These are phyloP conservation scores for Neodon shergylaensis DNA, from an alignment of 2,113 vertebrate species.

Conservation along the genomic window DNA sequence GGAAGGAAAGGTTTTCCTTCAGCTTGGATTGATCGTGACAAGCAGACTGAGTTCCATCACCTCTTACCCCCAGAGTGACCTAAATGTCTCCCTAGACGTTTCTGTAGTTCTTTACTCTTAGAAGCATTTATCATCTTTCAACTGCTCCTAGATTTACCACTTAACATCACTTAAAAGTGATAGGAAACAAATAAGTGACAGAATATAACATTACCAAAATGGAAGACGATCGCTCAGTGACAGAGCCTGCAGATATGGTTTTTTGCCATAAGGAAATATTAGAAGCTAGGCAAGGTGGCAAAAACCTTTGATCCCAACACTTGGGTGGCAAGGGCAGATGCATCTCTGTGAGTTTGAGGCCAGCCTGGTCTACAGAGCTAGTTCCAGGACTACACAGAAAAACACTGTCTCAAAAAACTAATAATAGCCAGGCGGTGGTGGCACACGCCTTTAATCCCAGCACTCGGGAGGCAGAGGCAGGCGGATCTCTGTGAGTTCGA, in stretches of 20 bases:
- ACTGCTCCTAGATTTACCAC: not conserved
- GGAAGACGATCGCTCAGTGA: constrained; percentile 10
- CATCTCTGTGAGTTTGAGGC: not conserved
- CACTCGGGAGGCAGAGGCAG: not conserved
- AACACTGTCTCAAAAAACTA: not conserved
- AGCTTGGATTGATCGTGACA: not conserved
- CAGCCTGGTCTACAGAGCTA: not conserved
- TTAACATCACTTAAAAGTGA: constrained; percentile 45
- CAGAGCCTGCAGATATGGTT: not conserved
- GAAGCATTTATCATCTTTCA: constrained; percentile 26
- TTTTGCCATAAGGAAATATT: constrained; percentile 45
- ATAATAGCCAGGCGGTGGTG: not conserved
- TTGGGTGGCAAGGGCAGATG: not conserved
- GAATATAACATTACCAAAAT: constrained; percentile 46
- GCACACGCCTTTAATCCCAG: not conserved
- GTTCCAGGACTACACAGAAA: not conserved
- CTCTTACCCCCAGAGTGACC: not conserved
- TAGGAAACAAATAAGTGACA: not conserved
- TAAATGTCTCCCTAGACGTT: constrained; percentile 39
- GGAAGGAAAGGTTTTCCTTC: not conserved
- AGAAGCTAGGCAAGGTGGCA: not conserved
- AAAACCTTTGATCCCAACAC: not conserved
- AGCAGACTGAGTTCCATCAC: not conserved
- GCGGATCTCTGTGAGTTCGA: not conserved
- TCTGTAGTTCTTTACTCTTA: not conserved